Evolutionary conservation across 2,797 vertebrate species (phyloP), one percentile per base, ranked within the genome.

Genomic region (Pseudochirops corinnae): DNA sequence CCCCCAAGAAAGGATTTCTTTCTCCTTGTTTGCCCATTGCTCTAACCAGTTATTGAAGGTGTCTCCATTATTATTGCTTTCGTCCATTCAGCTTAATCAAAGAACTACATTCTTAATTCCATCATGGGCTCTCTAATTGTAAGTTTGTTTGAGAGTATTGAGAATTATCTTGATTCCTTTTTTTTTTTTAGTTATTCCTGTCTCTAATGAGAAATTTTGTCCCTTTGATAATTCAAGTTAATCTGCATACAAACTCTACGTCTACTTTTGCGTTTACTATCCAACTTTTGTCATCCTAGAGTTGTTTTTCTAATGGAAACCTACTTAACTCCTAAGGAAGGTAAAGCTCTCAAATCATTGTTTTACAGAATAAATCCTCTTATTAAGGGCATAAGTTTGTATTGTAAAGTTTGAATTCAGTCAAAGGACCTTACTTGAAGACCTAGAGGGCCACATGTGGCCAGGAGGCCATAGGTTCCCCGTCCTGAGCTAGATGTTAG

Each of bases 81-180:
- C 82, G 87, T 92, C 26, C 52, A 55, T 55, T 91, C 74, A 95
- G 57, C 52, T 21, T 94, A 1, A 74, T 93, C 26, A 94, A 87
- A 16, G 28, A 11, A 46, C 29, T 50, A 1, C 29, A 90, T 7
- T 95, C 56, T 95, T 94, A 56, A 52, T 93, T 90, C 56, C 58
- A 90, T 29, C 53, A 46, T 93, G 31, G 57, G 13, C 90, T 93
- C 11, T 29, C 93, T 94, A 67, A 58, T 10, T 90, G 55, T 29
- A 33, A 16, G 21, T 29, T 39, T 67, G 93, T 92, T 6, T 95
- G 58, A 90, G 28, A 46, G 90, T 90, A n/a, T 55, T 93, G 13
- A 31, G 12, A 13, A 18, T 91, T 55, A 4, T 29, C 6, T 9
- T 55, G 28, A 82, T 55, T 52, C 52, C 12, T 58, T 93, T 93